phyloP scores from a whole-genome alignment of 2,888 invertebrate genomes.

The Melitaea athalia region DNA sequence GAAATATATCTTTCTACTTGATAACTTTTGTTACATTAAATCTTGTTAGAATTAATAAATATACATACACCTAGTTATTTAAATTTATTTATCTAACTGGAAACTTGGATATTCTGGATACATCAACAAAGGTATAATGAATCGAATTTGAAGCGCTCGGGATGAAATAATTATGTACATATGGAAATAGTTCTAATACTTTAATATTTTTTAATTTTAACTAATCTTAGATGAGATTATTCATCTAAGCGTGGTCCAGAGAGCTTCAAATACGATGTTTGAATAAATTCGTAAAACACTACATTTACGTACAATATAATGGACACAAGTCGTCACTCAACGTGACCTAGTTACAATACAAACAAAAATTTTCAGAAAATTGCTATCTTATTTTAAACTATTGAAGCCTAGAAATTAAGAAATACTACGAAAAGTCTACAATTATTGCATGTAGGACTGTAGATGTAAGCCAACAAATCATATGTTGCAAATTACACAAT shows the following conservation, averaged over 20 bases:
- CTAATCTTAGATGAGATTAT: neutral
- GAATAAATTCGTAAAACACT: slow-evolving; percentile 5
- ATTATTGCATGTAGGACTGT: too few species aligned
- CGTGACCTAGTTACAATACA: neutral
- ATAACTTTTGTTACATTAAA: slow-evolving; percentile 13
- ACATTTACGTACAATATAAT: slow-evolving; percentile 3
- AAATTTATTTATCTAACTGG: slow-evolving; percentile 9
- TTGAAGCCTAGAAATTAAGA: too few species aligned
- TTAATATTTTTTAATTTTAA: neutral
- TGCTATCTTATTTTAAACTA: too few species aligned
- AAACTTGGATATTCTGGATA: slow-evolving; percentile 7
- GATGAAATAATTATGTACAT: neutral
- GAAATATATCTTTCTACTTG: slow-evolving; percentile 5
- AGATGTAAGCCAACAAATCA: too few species aligned
- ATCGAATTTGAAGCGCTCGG: neutral
- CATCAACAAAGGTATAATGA: neutral
- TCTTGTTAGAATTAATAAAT: slow-evolving; percentile 8
- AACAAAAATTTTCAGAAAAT: neutral
- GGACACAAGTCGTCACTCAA: neutral
- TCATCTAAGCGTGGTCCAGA: neutral
- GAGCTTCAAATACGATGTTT: neutral
- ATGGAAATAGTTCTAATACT: neutral
- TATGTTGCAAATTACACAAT: too few species aligned
- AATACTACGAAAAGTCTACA: too few species aligned
- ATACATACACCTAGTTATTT: slow-evolving; percentile 1